phyloP scores from a whole-genome alignment of 30 jellyfish, hydroid and myxozoan species.

The Hydra vulgaris region DNA sequence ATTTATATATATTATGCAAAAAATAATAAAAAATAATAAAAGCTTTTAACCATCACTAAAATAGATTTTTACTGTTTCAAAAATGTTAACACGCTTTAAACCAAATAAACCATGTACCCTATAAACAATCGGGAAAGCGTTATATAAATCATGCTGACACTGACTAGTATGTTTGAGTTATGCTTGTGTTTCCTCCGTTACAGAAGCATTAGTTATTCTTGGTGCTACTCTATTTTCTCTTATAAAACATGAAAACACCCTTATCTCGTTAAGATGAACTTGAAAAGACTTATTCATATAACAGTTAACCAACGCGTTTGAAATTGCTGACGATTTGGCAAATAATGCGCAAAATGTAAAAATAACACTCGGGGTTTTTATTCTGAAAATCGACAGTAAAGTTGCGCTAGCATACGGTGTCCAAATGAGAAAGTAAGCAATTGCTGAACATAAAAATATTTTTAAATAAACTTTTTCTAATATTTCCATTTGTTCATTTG shows the following conservation, averaged over 20 bases:
- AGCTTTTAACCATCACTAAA: too few species aligned
- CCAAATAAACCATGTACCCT: too few species aligned
- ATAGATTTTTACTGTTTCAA: too few species aligned
- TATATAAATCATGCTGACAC: too few species aligned
- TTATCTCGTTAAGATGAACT: not conserved
- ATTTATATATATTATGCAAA: too few species aligned
- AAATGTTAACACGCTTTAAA: too few species aligned
- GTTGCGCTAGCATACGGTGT: not conserved
- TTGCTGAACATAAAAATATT: not conserved
- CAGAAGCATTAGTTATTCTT: not conserved
- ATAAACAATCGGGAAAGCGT: too few species aligned
- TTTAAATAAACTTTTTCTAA: not conserved
- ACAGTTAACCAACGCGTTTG: slow-evolving; percentile 1
- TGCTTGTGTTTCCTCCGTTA: not conserved
- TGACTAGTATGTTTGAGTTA: too few species aligned
- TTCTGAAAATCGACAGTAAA: not conserved
- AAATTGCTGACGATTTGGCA: slow-evolving; percentile 8
- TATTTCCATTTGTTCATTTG: not conserved
- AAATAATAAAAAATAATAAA: too few species aligned
- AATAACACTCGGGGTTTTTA: not conserved
- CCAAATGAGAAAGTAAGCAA: slow-evolving; percentile 1
- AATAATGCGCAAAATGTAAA: not conserved
- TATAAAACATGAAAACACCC: not conserved
- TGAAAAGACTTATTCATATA: slow-evolving; percentile 1
- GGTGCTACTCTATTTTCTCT: not conserved